Evolutionary conservation across 2,888 invertebrate genomes (phyloP), one percentile per base, ranked within the genome.

Genomic region (Gastracanthus pulcherrimus): DNA sequence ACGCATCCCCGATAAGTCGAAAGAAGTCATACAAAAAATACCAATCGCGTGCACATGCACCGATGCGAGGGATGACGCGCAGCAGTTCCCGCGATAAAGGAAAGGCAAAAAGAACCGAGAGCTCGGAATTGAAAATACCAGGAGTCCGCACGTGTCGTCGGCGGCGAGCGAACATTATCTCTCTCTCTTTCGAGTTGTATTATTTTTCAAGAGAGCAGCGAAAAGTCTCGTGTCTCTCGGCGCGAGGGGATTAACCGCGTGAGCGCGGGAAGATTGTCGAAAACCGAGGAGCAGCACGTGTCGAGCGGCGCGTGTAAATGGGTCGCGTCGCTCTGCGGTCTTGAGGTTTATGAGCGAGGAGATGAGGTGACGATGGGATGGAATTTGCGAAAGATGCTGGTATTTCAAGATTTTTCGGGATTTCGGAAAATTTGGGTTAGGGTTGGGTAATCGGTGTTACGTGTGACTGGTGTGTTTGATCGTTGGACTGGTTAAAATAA

Each of bases 221-320:
- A 5, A 62, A 34, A 19, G 34, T 31, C 62, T 62, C 31, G 34
- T 36, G 62, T 31, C 36, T 31, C 36, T 19, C 19, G 34, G n/a
- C 29, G 11, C 55, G 26, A 55, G 36, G 36, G 62, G 62, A 62
- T 62, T 36, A 36, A 62, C 62, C 62, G n/a, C 62, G 34, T 34
- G 36, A 60, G 11, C 16, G 16, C 31, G 60, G 34, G 36, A 31
- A 62, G 36, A 62, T 62, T 55, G 55, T 23, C 55, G 55, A 55
- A 55, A 48, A 26, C 9, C 11, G 55, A 55, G 55, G 26, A 9
- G 26, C 55, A n/a, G 55, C 55, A 55, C 55, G 55, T 55, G 55
- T 55, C 11, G n/a, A n/a, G n/a, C n/a, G n/a, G n/a, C n/a, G 11
- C 26, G 11, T 9, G 26, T 55, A 55, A 55, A 55, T 55, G 55